These are phyloP conservation scores for Lepus townsendii DNA, from an alignment of 2,797 vertebrate species.

Conservation along the genomic window DNA sequence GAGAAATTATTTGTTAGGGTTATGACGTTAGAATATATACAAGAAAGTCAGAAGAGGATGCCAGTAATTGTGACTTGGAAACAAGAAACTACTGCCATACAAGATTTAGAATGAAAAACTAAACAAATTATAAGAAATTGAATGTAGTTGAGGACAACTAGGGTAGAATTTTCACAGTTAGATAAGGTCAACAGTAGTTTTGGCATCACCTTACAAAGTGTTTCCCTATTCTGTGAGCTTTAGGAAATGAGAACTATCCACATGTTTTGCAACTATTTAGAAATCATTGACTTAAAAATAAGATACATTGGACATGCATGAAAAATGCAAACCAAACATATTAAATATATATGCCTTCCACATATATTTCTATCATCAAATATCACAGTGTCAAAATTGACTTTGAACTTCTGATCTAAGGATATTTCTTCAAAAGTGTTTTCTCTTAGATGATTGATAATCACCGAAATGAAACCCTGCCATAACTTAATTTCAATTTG, in stretches of 20 bases:
- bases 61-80: neutral
- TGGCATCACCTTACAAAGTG: neutral
- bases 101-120: neutral
- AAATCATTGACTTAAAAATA: neutral
- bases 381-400: neutral
- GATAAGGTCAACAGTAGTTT: neutral
- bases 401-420: neutral
- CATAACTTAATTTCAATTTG: slow-evolving; percentile 3
- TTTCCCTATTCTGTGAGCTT: neutral
- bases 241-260: neutral
- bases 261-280: neutral
- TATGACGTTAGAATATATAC: neutral
- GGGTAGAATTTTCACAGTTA: neutral
- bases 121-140: neutral
- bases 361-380: neutral
- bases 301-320: neutral
- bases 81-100: neutral
- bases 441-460: neutral
- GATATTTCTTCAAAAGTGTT: neutral
- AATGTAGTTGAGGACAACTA: neutral
- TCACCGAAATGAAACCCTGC: neutral
- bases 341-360: neutral
- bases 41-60: neutral
- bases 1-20: neutral
- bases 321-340: neutral